These are phyloP conservation scores for Galemys pyrenaicus DNA, from an alignment of 2,113 vertebrate genomes.

Conservation along the genomic window DNA sequence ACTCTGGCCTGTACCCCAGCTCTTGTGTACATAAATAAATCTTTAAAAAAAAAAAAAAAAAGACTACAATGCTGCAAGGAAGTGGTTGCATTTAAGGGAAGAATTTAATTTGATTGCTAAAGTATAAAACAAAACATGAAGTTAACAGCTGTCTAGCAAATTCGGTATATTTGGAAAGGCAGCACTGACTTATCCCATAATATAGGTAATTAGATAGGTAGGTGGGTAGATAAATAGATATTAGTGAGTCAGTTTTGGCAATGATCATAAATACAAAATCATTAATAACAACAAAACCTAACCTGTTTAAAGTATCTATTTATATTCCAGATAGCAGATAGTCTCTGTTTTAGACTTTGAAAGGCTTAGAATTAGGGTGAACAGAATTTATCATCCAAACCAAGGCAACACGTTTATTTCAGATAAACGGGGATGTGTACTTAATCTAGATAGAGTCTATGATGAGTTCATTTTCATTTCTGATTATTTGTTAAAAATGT, in stretches of 20 bases:
- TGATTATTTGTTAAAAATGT: constrained; percentile 42
- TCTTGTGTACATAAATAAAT: no score
- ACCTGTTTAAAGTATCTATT: constrained; percentile 20
- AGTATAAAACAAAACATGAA: constrained; percentile 10
- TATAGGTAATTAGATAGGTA: no score
- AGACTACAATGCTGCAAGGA: neutral
- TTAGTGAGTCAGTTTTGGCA: neutral
- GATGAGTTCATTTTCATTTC: neutral
- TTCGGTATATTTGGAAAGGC: neutral
- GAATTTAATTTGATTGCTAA: neutral
- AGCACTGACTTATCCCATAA: neutral
- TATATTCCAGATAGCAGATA: neutral
- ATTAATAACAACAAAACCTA: neutral
- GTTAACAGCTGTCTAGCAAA: neutral
- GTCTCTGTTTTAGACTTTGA: neutral
- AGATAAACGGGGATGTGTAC: neutral
- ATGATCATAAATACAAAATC: neutral
- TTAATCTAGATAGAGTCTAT: neutral
- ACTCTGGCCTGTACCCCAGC: no score
- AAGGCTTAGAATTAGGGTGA: neutral
- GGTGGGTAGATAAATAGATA: neutral
- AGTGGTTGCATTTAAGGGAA: neutral
- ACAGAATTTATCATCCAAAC: neutral
- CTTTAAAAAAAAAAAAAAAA: no score
- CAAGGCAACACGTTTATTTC: neutral